Conservation (phyloP, 2,888 invertebrate species). For the Lamellibrachia columna region DNA sequence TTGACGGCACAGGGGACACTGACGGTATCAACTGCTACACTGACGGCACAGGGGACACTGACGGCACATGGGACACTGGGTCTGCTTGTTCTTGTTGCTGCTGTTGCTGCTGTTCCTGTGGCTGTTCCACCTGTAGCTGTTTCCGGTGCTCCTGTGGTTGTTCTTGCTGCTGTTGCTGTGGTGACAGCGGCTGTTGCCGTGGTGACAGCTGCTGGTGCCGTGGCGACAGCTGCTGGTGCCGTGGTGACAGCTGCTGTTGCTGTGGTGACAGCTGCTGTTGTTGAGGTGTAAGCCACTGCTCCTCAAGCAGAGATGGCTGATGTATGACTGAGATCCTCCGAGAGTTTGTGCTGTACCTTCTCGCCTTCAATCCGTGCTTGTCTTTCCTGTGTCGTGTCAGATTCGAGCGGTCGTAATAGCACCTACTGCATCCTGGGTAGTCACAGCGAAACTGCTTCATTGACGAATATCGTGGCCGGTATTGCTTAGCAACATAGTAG, state of each 20-base stretch:
- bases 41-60: background rate
- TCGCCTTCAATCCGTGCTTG: background rate
- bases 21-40: background rate
- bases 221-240: background rate
- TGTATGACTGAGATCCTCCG: background rate
- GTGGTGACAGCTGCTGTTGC: background rate
- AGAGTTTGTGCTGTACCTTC: background rate
- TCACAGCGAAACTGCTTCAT: conserved; percentile 6
- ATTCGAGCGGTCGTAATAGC: conserved; percentile 2
- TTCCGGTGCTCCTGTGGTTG: background rate
- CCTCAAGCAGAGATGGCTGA: background rate
- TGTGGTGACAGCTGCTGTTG: background rate
- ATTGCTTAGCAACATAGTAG: conserved; percentile 12
- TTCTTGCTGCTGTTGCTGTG: background rate
- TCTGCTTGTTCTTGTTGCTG: background rate
- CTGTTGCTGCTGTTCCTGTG: background rate
- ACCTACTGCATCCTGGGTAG: conserved; percentile 6
- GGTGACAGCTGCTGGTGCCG: background rate
- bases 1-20: background rate
- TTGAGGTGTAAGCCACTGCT: background rate
- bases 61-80: no score
- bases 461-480: background rate
- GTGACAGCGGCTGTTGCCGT: background rate
- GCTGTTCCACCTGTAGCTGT: background rate
- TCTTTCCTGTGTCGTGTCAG: background rate